Conservation (phyloP, 2,113 vertebrate genomes). For the Gorsachius goisagi region DNA sequence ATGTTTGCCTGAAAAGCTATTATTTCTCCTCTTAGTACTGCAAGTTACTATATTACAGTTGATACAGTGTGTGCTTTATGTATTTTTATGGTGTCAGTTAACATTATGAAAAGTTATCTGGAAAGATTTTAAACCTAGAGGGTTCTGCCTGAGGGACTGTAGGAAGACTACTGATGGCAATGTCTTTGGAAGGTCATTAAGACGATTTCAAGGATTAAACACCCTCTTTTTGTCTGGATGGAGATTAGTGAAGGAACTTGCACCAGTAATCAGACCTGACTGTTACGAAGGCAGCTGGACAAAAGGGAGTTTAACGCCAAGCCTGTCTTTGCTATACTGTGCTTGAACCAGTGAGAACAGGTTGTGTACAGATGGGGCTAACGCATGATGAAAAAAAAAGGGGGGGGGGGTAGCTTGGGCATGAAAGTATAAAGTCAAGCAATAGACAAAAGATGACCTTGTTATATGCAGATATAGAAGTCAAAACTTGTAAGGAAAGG, state of each 20-base stretch:
- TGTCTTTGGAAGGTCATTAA: conserved; percentile 14
- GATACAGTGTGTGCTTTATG: not conserved
- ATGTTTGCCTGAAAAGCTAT: not conserved
- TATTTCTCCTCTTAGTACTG: not conserved
- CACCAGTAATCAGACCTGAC: not conserved
- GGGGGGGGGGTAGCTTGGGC: not conserved
- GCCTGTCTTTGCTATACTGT: not conserved
- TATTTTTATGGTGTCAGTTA: not conserved
- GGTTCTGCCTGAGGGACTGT: not conserved
- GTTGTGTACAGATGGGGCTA: not conserved
- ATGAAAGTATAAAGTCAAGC: not conserved
- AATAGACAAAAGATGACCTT: not conserved
- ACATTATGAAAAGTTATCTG: not conserved
- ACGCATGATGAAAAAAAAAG: not conserved
- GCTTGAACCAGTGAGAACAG: not conserved
- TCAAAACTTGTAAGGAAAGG: not conserved
- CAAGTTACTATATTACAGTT: not conserved
- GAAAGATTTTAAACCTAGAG: not conserved
- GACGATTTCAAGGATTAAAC: conserved; percentile 50
- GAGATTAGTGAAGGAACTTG: conserved; percentile 28
- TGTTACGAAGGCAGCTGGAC: not conserved
- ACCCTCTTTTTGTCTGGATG: conserved; percentile 27
- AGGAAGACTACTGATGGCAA: not conserved
- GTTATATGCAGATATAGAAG: not conserved
- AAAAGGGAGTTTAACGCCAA: not conserved